A percentile compares a stretch with the other conserved stretches of the same genome.
Conservation (phyloP, 2,888 invertebrate genomes). For the Limenitis camilla region DNA sequence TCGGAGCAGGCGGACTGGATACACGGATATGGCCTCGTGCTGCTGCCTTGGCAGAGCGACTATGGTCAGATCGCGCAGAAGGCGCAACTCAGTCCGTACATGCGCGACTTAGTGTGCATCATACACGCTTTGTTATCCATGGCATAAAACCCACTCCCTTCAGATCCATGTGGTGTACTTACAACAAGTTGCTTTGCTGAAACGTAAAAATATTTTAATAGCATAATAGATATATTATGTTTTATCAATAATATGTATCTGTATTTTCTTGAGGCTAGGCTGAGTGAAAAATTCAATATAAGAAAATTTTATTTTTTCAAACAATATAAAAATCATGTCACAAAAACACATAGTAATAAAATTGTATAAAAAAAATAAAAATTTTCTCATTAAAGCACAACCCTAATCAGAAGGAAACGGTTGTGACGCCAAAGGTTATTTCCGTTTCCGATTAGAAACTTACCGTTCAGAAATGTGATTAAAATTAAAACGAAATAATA, state of each 20-base stretch:
- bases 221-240: slow-evolving; percentile 77
- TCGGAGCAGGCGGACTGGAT: slow-evolving; percentile 79
- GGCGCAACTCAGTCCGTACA: slow-evolving; percentile 72
- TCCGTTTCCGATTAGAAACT: slow-evolving; percentile 26
- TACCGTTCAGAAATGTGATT: slow-evolving; percentile 18
- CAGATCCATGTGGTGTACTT: slow-evolving; percentile 84
- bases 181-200: slow-evolving; percentile 78
- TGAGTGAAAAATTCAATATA: no score
- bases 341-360: no score
- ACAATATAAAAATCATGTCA: no score
- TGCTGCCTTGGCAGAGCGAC: slow-evolving; percentile 85
- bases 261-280: slow-evolving; percentile 58
- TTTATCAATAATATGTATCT: slow-evolving; percentile 79
- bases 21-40: slow-evolving; percentile 86
- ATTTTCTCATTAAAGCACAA: slow-evolving; percentile 7
- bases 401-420: slow-evolving; percentile 30
- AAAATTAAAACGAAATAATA: background rate
- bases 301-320: no score
- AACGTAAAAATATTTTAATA: slow-evolving; percentile 71
- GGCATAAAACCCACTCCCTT: slow-evolving; percentile 78
- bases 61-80: slow-evolving; percentile 78
- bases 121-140: slow-evolving; percentile 74
- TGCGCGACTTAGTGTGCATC: slow-evolving; percentile 77
- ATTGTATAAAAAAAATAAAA: background rate
- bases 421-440: slow-evolving; percentile 17